Base-by-base conservation (phyloP, 2,888 invertebrate genomes). In the Schizotus pectinicornis region DNA sequence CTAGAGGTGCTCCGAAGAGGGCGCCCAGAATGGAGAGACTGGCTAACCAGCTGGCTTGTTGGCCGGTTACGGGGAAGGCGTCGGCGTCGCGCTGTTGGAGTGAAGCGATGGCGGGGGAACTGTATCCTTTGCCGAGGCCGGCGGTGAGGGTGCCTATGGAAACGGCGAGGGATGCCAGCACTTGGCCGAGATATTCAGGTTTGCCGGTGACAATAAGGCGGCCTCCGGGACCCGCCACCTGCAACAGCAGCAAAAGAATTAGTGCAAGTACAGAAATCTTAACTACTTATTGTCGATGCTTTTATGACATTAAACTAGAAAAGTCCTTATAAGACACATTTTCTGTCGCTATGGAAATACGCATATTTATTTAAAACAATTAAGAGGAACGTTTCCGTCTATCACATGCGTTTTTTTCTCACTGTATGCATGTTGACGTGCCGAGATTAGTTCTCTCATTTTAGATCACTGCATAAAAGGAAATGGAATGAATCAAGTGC, bases 1-100 rank as follows among this genome's bases (percentile, higher is more conserved):
- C 92, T 35, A 91, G 80, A 62, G 91, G 87, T 6, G 91, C 92
- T 11, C 92, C 93, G 64, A 92, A 86, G 63, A 92, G 84, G 6
- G 92, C 92, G 30, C 92, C 92, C 75, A 89, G 77, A 72, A 92
- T 84, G 65, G 91, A 90, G 42, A 92, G 81, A 69, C 91, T 91
- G 12, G 91, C 92, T 30, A 92, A 85, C 92, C 92, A 92, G 61
- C 90, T 90, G 12, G 89, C 90, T 73, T 92, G 88, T 78, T 91
- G 90, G 62, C 87, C 85, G 66, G 83, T 86, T 59, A 88, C 85
- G 1, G 85, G 83, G 77, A 89, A 88, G n/a, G 78, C 77, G 43
- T 84, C 81, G 59, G 85, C 86, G 72, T 88, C 88, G 39, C 76
- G 74, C 70, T 80, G 76, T 71, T 86, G 83, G 73, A 92, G 85